These are phyloP conservation scores for Lordiphosa mommai DNA, from an alignment of 1,140 invertebrate species.

Conservation along the genomic window DNA sequence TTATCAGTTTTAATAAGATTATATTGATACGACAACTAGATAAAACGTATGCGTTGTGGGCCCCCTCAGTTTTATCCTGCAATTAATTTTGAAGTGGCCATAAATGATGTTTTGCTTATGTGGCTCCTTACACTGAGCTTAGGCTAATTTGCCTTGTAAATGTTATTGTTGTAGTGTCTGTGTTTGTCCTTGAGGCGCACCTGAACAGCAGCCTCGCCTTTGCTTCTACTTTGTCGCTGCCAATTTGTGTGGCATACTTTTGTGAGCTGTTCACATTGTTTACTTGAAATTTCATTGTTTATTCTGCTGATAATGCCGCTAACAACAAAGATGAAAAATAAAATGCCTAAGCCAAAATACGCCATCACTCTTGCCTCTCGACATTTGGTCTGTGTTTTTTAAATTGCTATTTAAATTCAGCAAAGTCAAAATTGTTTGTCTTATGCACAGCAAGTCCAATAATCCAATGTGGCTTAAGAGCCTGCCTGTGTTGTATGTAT, in stretches of 20 bases:
- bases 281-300: constrained; percentile 51
- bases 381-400: not conserved
- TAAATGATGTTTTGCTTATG: not conserved
- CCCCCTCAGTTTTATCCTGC: too few species aligned
- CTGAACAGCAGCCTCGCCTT: not conserved
- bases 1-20: constrained; percentile 36
- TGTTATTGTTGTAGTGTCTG: constrained; percentile 12
- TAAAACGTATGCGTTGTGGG: too few species aligned
- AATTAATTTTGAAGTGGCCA: constrained; percentile 13
- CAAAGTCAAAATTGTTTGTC: constrained; percentile 47
- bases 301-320: constrained; percentile 32
- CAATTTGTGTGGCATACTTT: constrained; percentile 34
- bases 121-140: constrained; percentile 13
- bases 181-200: constrained; percentile 3
- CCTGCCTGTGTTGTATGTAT: not conserved
- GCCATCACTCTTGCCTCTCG: not conserved
- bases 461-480: constrained; percentile 55
- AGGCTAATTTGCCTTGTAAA: constrained; percentile 19
- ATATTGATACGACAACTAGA: constrained; percentile 11
- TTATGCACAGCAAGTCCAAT: constrained; percentile 40
- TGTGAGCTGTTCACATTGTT: constrained; percentile 36
- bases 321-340: constrained; percentile 5
- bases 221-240: not conserved
- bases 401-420: constrained; percentile 50
- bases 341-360: constrained; percentile 12